Percentiles rank a stretch among this genome's conserved stretches.
Conservation (phyloP, 23 tunicate species). For the Trididemnum miniatum region DNA sequence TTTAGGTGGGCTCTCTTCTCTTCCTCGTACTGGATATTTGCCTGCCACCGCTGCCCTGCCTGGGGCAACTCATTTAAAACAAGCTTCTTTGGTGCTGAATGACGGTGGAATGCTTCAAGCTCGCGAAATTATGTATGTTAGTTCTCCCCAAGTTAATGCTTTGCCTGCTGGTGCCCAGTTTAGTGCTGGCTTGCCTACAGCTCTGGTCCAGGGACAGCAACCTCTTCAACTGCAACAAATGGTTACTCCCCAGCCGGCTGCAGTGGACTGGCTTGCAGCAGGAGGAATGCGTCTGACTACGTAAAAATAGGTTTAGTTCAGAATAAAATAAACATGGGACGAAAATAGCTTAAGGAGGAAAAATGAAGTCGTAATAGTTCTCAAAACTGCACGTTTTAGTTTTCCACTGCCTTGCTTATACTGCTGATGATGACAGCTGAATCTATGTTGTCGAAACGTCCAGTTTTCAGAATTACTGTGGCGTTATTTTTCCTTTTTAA, state of each 20-base stretch:
- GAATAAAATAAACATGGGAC: too few species aligned
- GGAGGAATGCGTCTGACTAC: conserved; percentile 38
- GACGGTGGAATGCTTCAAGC: conserved; percentile 61
- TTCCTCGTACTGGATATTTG: conserved; percentile 5
- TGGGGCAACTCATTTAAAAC: conserved; percentile 51
- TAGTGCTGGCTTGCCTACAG: conserved; percentile 20
- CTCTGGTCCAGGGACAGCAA: conserved; percentile 31
- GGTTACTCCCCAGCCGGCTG: conserved; percentile 18
- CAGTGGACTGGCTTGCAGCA: conserved; percentile 39
- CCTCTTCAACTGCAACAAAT: conserved; percentile 36
- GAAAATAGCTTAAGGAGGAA: too few species aligned
- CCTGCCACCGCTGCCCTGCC: conserved; percentile 21
- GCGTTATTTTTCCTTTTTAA: too few species aligned
- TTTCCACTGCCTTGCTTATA: too few species aligned
- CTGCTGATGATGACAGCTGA: too few species aligned
- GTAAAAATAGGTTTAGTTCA: too few species aligned
- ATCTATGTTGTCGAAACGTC: too few species aligned
- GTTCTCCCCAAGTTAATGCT: conserved; percentile 27
- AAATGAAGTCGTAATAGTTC: too few species aligned
- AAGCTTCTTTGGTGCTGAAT: conserved; percentile 43
- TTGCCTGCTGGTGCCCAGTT: conserved; percentile 11
- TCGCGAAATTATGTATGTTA: conserved; percentile 66
- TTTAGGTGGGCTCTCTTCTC: neutral
- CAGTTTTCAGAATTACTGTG: too few species aligned
- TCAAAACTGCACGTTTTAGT: too few species aligned